Base-by-base conservation (phyloP, 2,113 vertebrate genomes). In the Bufo bufo region DNA sequence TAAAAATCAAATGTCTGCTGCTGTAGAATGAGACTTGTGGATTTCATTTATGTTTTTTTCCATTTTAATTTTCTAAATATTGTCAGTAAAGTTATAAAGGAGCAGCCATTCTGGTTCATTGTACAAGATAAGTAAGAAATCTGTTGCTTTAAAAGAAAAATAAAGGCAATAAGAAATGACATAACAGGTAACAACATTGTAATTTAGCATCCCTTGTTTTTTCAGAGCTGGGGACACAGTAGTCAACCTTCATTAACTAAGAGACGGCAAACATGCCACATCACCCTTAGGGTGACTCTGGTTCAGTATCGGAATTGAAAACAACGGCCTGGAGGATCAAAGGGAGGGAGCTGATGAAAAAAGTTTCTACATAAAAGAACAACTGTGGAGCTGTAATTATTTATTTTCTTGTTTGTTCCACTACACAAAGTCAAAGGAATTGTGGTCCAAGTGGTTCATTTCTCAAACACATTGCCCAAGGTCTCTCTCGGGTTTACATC, bases 331-430 rank as follows among this genome's bases (percentile, higher is more conserved):
- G 47, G 19, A 59, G 87, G 87, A 82, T 77, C 72, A 20, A 61
- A 80, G 23, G 49, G 58, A 14, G 58, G 20, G 52, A 87, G 74
- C 16, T 49, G 72, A 75, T 75, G 47, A 84, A 82, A 82, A 88
- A 88, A 88, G 47, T 58, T 82, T 88, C 77, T 43, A 82, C 79
- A 83, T 61, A 88, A 88, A 88, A 83, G 58, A 88, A 83, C 80
- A 88, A 88, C 87, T 77, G 80, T 77, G 75, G 72, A 83, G 69
- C 75, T 84, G 87, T 88, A 88, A 88, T 88, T 88, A 83, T 88
- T 87, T 88, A 52, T 81, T 86, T 84, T 59, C 87, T 83, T 83
- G 80, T 88, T 88, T 77, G 54, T 77, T 88, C 47, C 71, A 77
- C 50, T 59, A 81, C 77, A 56, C 63, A 59, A 66, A 49, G 86